These are phyloP conservation scores for Formica aserva DNA, from an alignment of 2,888 invertebrate species.

Conservation along the genomic window DNA sequence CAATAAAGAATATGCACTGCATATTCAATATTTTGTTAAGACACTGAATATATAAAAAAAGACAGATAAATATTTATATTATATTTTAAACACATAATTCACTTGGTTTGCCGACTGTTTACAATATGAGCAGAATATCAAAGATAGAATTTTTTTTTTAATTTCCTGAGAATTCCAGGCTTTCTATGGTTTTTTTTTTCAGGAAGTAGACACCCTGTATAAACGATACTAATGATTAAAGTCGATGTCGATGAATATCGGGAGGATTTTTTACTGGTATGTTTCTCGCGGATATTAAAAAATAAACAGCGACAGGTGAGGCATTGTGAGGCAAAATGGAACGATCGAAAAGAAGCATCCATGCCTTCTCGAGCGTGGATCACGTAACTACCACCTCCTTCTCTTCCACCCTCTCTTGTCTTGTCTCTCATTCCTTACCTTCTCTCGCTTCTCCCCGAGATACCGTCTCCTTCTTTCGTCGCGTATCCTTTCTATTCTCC, in stretches of 20 bases:
- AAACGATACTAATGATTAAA: not conserved
- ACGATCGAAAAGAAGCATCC: conserved; percentile 74
- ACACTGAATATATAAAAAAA: no score
- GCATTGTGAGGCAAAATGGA: conserved; percentile 66
- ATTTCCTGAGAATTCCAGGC: no score
- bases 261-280: conserved; percentile 6
- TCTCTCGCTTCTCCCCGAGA: conserved; percentile 59
- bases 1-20: no score
- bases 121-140: no score
- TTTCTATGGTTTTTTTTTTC: no score
- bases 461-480: conserved; percentile 16
- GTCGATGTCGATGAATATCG: not conserved
- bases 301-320: conserved; percentile 59
- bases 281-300: conserved; percentile 43
- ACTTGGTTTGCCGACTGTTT: no score
- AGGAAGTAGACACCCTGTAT: no score
- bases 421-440: conserved; percentile 64
- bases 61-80: no score
- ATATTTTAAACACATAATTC: no score
- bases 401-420: conserved; percentile 49
- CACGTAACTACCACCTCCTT: conserved; percentile 78
- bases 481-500: conserved; percentile 44
- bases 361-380: conserved; percentile 82
- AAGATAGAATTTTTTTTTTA: no score
- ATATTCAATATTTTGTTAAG: no score